Evolutionary conservation across 2,888 invertebrate species (phyloP).

Genomic region (Campoletis raptor): DNA sequence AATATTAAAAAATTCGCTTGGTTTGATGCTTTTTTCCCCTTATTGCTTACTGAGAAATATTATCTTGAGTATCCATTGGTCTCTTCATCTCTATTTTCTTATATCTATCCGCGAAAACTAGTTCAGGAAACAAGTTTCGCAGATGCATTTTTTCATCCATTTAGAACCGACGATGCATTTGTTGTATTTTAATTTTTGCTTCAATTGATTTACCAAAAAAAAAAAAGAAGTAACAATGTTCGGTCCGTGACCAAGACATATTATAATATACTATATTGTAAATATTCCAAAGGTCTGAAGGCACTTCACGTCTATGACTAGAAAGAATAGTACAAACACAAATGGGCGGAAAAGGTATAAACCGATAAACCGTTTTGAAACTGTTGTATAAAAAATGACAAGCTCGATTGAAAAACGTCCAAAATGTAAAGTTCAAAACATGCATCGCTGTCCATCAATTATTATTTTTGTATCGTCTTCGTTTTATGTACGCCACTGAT

Average conservation of each 20-base stretch:
- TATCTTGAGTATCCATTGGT: slow-evolving; percentile 26
- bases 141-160: slow-evolving; percentile 49
- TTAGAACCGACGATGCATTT: slow-evolving; percentile 42
- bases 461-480: slow-evolving; percentile 22
- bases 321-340: slow-evolving; percentile 65
- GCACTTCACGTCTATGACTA: slow-evolving; percentile 37
- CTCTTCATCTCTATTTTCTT: slow-evolving; percentile 46
- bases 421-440: slow-evolving; percentile 41
- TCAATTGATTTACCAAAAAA: slow-evolving; percentile 24
- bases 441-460: slow-evolving; percentile 33
- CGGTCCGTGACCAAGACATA: slow-evolving; percentile 55
- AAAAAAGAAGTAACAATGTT: slow-evolving; percentile 25
- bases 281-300: slow-evolving; percentile 64
- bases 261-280: slow-evolving; percentile 59
- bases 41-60: background rate
- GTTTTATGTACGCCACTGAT: background rate
- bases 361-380: slow-evolving; percentile 35
- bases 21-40: slow-evolving; percentile 17
- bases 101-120: slow-evolving; percentile 17
- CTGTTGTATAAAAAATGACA: slow-evolving; percentile 49
- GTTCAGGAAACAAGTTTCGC: slow-evolving; percentile 30
- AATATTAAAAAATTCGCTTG: slow-evolving; percentile 8
- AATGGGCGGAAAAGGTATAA: slow-evolving; percentile 24
- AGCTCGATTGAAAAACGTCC: slow-evolving; percentile 59
- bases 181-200: slow-evolving; percentile 35